Evolutionary conservation across 2,113 vertebrate species (phyloP), one percentile per base, ranked within the genome.

Genomic region (Erythrolamprus reginae): DNA sequence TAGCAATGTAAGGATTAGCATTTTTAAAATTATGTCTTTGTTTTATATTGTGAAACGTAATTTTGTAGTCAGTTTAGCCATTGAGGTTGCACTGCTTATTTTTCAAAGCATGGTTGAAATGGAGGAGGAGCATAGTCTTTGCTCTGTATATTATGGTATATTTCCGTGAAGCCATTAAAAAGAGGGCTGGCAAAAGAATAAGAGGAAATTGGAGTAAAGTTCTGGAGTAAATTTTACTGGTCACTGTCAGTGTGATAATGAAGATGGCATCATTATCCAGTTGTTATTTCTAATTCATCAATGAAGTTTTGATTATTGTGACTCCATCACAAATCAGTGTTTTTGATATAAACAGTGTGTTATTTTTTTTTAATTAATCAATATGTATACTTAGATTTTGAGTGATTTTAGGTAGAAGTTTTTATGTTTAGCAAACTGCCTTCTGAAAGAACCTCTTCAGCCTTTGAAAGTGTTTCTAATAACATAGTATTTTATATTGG

Each of bases 261-360:
- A 93, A 95, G 92, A 89, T 7, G 0, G 91, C 94, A 91, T 89
- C 91, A 92, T 87, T 86, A 82, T 93, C 92, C 92, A 92, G 88
- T 87, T 90, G 86, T 95, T 96, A 89, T 92, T 94, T 55, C 89
- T 92, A 95, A 95, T 93, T 90, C 89, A 88, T 95, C 92, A 93
- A 94, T 28, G 94, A 95, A 96, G 95, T 96, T 97, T 97, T 97
- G 95, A 97, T 91, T 95, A 96, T 91, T 96, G 95, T 95, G 93
- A 96, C 91, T 95, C 92, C 92, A 93, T 96, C 95, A 95, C 95
- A 96, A 94, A 93, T 94, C 48, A 2, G 21, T 95, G 94, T 94
- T 96, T 96, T 94, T 96, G 92, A 91, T 95, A 92, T 52, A 92
- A 93, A 82, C 33, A 86, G 58, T 93, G 94, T 96, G 92, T 94